Conservation (phyloP, 2,113 vertebrate genomes). For the Ctenodactylus gundi region DNA sequence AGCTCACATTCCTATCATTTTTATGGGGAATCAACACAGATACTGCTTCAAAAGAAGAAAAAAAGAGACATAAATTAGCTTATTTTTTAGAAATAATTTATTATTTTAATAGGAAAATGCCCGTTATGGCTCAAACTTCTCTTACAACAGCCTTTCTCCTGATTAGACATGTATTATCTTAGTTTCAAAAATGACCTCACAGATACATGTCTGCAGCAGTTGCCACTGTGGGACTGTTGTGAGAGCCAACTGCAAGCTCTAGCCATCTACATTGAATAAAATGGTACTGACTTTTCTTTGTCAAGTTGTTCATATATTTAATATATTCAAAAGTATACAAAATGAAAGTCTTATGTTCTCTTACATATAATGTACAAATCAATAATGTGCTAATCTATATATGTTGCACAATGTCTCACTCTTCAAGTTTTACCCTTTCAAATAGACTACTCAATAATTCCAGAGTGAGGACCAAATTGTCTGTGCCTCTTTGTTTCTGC, state of each 20-base stretch:
- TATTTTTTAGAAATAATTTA: slow-evolving; percentile 7
- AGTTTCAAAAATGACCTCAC: neutral
- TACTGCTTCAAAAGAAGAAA: neutral
- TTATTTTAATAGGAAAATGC: neutral
- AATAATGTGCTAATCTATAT: neutral
- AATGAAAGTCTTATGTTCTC: neutral
- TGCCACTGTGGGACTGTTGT: neutral
- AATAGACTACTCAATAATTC: neutral
- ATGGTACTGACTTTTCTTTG: neutral
- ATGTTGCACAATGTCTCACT: neutral
- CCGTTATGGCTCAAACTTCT: neutral
- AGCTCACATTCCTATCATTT: neutral
- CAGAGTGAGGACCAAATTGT: neutral
- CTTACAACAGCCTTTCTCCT: neutral
- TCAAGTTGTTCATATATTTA: neutral
- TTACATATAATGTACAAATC: neutral
- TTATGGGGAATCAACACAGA: neutral
- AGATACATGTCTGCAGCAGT: accelerated
- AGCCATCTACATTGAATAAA: neutral
- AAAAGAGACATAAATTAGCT: neutral
- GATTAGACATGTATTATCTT: neutral
- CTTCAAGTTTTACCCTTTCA: slow-evolving; percentile 28
- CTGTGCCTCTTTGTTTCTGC: neutral
- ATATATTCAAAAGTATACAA: neutral
- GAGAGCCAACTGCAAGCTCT: neutral